Conservation (phyloP, 2,888 invertebrate genomes). For the Agonopterix alstromeriana region DNA sequence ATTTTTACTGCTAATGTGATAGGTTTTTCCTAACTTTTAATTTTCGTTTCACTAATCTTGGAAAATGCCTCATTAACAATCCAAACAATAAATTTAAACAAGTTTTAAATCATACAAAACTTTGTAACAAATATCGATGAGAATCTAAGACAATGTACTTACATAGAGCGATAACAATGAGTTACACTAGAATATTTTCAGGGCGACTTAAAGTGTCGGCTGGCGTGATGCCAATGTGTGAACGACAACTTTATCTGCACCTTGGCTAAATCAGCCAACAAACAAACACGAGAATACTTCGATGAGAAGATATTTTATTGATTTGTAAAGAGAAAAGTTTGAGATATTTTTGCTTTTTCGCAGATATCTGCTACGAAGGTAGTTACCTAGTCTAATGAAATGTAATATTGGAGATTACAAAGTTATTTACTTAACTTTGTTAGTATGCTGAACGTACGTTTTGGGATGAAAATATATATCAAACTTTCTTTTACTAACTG, state of each 20-base stretch:
- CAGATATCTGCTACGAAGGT: neutral
- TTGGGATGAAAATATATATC: no score
- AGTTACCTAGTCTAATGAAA: neutral
- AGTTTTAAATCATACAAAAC: no score
- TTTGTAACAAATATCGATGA: no score
- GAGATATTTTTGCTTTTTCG: neutral
- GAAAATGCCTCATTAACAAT: no score
- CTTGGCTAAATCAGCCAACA: slow-evolving; percentile 15
- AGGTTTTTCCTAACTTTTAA: no score
- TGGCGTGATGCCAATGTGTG: slow-evolving; percentile 47
- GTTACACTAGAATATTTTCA: slow-evolving; percentile 1
- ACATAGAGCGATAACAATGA: neutral
- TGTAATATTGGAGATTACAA: neutral
- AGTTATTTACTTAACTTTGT: neutral
- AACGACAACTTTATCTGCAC: slow-evolving; percentile 26
- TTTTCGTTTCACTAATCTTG: no score
- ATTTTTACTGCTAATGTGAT: no score
- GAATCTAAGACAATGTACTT: no score
- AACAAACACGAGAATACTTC: slow-evolving; percentile 21
- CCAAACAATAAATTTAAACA: no score
- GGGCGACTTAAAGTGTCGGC: slow-evolving; percentile 31
- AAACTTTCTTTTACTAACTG: no score
- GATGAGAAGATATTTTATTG: slow-evolving; percentile 4
- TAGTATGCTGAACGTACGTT: no score
- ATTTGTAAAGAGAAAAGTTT: slow-evolving; percentile 1